phyloP scores from a whole-genome alignment of 2,113 vertebrate species.

The Theristicus caerulescens region DNA sequence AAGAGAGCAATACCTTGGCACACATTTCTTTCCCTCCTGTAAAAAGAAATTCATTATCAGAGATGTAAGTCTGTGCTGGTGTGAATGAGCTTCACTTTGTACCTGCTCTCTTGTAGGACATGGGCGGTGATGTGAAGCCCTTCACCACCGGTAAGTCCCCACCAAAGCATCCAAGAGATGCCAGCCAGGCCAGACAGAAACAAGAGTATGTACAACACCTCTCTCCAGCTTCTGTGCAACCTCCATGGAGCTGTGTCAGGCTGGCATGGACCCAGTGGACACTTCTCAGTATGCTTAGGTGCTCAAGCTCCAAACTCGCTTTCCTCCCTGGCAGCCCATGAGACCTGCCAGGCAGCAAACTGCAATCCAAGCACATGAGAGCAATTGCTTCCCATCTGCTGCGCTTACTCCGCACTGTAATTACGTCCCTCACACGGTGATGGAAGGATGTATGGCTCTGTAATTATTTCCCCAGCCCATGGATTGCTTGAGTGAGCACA shows the following conservation, averaged over 20 bases:
- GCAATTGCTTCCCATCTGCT: background rate
- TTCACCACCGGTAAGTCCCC: background rate
- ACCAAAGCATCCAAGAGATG: background rate
- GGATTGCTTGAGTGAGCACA: background rate
- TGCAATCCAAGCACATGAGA: background rate
- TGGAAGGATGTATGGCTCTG: background rate
- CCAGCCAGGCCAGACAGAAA: background rate
- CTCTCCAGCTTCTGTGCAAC: rapidly evolving
- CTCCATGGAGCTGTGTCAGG: background rate
- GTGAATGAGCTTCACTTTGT: background rate
- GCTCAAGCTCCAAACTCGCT: background rate
- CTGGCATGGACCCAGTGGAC: background rate
- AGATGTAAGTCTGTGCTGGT: background rate
- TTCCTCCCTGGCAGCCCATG: background rate
- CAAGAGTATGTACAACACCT: background rate
- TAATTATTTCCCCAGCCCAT: background rate
- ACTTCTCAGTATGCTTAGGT: background rate
- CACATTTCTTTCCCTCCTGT: background rate
- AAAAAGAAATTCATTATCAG: background rate
- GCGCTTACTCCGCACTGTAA: rapidly evolving
- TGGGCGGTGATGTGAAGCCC: background rate
- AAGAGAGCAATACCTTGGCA: background rate
- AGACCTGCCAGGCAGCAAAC: background rate
- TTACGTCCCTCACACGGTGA: background rate
- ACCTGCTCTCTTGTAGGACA: background rate